These are phyloP conservation scores for Acrobasis repandana DNA, from an alignment of 2,888 invertebrate species.

Conservation along the genomic window DNA sequence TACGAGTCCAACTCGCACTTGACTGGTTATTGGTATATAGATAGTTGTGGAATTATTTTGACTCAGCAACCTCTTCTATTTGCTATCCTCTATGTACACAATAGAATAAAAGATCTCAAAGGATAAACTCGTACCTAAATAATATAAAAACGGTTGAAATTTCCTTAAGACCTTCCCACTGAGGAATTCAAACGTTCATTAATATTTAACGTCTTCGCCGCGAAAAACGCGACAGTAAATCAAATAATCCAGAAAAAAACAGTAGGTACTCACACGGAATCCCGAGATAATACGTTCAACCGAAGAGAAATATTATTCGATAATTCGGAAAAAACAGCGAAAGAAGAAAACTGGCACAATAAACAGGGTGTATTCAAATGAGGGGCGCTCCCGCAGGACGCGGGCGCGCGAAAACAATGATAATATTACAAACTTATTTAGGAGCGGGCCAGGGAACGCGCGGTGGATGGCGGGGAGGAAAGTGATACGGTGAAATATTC, in stretches of 20 bases:
- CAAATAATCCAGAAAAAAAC: slow-evolving; percentile 53
- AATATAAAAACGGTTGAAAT: not conserved
- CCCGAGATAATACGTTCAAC: slow-evolving; percentile 63
- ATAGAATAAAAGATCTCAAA: too few relatives aligned
- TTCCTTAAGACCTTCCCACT: not conserved
- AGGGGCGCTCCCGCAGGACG: slow-evolving; percentile 51
- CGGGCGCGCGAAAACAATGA: slow-evolving; percentile 68
- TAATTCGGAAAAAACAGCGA: slow-evolving; percentile 62
- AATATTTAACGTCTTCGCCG: slow-evolving; percentile 34
- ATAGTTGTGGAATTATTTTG: too few relatives aligned
- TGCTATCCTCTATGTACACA: too few relatives aligned
- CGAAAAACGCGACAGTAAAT: slow-evolving; percentile 49
- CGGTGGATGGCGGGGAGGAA: slow-evolving; percentile 20
- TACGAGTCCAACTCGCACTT: too few relatives aligned
- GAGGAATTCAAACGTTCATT: slow-evolving; percentile 28
- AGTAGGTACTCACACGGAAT: slow-evolving; percentile 57
- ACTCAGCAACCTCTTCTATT: too few relatives aligned
- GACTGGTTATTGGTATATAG: too few relatives aligned
- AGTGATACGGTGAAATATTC: not conserved
- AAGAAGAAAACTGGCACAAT: slow-evolving; percentile 63
- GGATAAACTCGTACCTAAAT: not conserved
- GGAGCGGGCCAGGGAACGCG: slow-evolving; percentile 48
- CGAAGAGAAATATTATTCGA: slow-evolving; percentile 69
- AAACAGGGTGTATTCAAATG: slow-evolving; percentile 79
- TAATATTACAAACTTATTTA: slow-evolving; percentile 79